A percentile compares a stretch with the other conserved stretches of the same genome.
Evolutionary conservation across 2,113 vertebrate species (phyloP).

Genomic region (Callithrix jacchus): DNA sequence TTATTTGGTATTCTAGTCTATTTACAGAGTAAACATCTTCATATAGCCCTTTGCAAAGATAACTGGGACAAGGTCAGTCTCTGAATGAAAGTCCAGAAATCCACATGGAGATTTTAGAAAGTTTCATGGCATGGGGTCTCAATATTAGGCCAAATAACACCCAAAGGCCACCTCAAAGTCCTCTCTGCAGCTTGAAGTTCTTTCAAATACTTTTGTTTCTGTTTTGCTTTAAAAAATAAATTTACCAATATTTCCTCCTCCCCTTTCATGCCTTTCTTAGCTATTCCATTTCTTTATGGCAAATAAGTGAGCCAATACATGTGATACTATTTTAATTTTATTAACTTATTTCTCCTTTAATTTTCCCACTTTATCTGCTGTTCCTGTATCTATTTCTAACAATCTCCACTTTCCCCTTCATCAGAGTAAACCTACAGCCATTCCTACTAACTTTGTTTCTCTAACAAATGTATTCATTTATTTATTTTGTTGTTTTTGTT

Average conservation of each 20-base stretch:
- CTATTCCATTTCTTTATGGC: background rate
- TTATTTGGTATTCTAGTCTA: background rate
- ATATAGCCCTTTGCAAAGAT: background rate
- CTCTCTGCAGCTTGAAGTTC: background rate
- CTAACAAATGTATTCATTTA: background rate
- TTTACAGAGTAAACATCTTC: background rate
- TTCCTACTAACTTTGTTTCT: background rate
- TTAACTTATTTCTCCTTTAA: slow-evolving; percentile 8
- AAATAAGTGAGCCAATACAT: background rate
- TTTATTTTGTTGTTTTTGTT: too few species aligned
- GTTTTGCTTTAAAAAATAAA: background rate
- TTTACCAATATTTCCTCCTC: background rate
- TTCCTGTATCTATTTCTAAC: background rate
- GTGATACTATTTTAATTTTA: background rate
- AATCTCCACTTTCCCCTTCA: background rate
- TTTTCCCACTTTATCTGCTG: background rate
- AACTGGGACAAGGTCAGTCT: background rate
- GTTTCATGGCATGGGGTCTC: background rate
- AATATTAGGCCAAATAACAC: background rate
- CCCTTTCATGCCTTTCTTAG: background rate
- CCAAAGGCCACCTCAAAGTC: background rate
- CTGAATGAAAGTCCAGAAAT: background rate
- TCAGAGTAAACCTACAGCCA: background rate
- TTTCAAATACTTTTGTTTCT: background rate
- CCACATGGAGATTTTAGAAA: background rate